Base-by-base conservation (phyloP, 1,140 invertebrate species). In the Solenopsis fugax region DNA sequence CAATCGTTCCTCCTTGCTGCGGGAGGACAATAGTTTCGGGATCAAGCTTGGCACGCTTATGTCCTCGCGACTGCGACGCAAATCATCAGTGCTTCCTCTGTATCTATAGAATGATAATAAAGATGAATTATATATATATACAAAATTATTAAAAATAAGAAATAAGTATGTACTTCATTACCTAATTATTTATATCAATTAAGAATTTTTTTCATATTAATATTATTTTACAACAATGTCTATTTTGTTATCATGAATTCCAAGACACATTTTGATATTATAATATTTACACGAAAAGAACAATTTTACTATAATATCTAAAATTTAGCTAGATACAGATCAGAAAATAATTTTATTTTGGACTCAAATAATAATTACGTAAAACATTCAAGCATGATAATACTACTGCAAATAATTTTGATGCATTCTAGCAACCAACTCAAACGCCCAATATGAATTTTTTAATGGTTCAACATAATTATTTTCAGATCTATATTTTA, bases 31-130 rank as follows among this genome's bases (percentile, higher is more conserved):
- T 13, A 95, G 71, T 75, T 95, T 95, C 9, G 95, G 95, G 52
- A 95, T 95, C 56, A 94, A 89, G 88, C 95, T 95, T 10, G 94
- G 94, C 10, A 92, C 78, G 65, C 91, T 95, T 82, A 94, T 93
- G 48, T 95, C 95, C 60, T 95, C 94, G 6, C 94, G 93, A 84
- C 93, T 94, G 65, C 93, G 91, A 13, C 94, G 90, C 41, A 95
- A n/a, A 50, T 95, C 95, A 75, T 95, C 95, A 1, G 94, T 95
- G 64, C 95, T 95, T 16, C 94, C 94, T 88, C 95, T 89, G 65
- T 95, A 95, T 50, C 94, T 95, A 54, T 75, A 5, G 12, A 12
- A 82, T 67, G 12, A 64, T 56, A 34, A 56, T 7, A 77, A 18
- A 76, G 21, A 45, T 75, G 48, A 21, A 52, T 71, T 18, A 60